A percentile compares a stretch with the other conserved stretches of the same genome.
phyloP scores from a whole-genome alignment of 2,113 vertebrate genomes.

The Dendropsophus ebraccatus region DNA sequence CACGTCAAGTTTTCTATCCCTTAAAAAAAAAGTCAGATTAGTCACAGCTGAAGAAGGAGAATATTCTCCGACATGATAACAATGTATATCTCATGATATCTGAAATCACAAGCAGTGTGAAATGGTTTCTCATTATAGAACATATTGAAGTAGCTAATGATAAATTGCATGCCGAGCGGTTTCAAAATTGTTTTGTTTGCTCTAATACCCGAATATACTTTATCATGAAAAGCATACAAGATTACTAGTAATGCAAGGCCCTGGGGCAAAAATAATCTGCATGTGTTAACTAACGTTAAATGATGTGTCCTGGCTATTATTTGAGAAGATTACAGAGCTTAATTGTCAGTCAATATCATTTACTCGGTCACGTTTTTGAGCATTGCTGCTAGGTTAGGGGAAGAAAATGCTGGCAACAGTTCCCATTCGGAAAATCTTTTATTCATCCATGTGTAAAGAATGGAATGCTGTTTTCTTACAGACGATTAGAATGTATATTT shows the following conservation, averaged over 20 bases:
- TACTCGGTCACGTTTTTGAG: neutral
- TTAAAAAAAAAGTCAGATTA: neutral
- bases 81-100: neutral
- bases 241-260: constrained; percentile 15
- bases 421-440: constrained; percentile 14
- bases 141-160: neutral
- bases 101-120: neutral
- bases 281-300: constrained; percentile 43
- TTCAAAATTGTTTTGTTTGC: constrained; percentile 26
- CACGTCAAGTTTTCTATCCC: neutral
- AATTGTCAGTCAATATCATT: constrained; percentile 51
- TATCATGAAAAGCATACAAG: constrained; percentile 27
- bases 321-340: constrained; percentile 46
- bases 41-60: neutral
- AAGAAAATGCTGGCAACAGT: constrained; percentile 12
- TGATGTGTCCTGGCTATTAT: constrained; percentile 43
- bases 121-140: constrained; percentile 11
- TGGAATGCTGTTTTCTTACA: neutral
- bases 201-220: constrained; percentile 23
- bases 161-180: neutral
- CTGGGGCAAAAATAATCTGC: constrained; percentile 42
- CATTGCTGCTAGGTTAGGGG: neutral
- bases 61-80: neutral
- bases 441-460: constrained; percentile 25
- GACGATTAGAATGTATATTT: neutral